A percentile compares a stretch with the other conserved stretches of the same genome.
These are phyloP conservation scores for Caenorhabditis remanei DNA, from an alignment of 1,140 invertebrate genomes.

Conservation along the genomic window DNA sequence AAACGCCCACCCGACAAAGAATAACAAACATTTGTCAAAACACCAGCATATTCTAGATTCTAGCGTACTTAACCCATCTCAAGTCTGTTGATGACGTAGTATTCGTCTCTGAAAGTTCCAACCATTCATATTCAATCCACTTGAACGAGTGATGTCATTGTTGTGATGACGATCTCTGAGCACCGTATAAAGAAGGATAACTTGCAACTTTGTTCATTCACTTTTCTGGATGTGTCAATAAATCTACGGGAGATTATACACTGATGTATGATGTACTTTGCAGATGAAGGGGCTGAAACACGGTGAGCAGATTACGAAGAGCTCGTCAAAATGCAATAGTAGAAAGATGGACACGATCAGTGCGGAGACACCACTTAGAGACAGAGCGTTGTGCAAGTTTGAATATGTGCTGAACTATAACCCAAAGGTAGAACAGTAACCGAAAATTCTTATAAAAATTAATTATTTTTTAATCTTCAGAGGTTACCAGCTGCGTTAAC, in stretches of 20 bases:
- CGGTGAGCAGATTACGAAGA: slow-evolving; percentile 76
- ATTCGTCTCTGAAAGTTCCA: not conserved
- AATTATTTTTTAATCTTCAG: no score
- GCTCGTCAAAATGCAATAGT: slow-evolving; percentile 75
- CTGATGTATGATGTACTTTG: slow-evolving; percentile 60
- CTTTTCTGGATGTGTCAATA: slow-evolving; percentile 22
- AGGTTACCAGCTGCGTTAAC: slow-evolving; percentile 77
- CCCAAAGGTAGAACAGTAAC: slow-evolving; percentile 70
- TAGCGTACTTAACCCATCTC: no score
- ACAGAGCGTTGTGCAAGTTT: slow-evolving; percentile 77
- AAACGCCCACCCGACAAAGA: no score
- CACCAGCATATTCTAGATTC: no score
- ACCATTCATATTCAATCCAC: not conserved
- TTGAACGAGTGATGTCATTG: slow-evolving; percentile 22
- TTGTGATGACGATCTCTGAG: slow-evolving; percentile 54
- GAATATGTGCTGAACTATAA: slow-evolving; percentile 78
- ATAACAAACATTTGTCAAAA: no score
- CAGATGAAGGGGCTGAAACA: slow-evolving; percentile 71
- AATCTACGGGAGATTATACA: slow-evolving; percentile 18
- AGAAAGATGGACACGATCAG: slow-evolving; percentile 74
- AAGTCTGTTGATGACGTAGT: not conserved
- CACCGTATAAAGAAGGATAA: not conserved
- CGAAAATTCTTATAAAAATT: no score
- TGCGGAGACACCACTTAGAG: slow-evolving; percentile 73
- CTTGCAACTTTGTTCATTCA: slow-evolving; percentile 11